Percentiles rank a stretch among this genome's conserved stretches.
These are phyloP conservation scores for Sacculina carcini DNA, from an alignment of 2,888 invertebrate species.

Conservation along the genomic window DNA sequence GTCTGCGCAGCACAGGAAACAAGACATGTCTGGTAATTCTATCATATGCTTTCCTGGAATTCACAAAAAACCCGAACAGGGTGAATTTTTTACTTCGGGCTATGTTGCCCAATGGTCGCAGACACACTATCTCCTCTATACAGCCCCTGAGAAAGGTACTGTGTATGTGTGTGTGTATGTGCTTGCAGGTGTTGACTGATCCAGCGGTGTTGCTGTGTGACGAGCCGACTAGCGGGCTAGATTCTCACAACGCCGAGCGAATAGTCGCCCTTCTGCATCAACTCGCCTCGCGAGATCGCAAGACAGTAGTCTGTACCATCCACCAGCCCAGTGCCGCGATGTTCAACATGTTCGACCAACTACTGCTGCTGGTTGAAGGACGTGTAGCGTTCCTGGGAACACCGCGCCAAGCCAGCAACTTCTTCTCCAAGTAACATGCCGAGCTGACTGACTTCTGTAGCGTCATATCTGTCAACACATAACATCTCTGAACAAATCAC, in stretches of 20 bases:
- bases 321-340: slow-evolving; percentile 85
- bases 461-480: not conserved
- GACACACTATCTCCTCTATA: too few relatives aligned
- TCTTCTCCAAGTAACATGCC: slow-evolving; percentile 19
- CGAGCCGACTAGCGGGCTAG: slow-evolving; percentile 26
- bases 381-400: slow-evolving; percentile 26
- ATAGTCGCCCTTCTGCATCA: slow-evolving; percentile 20
- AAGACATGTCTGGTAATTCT: too few relatives aligned
- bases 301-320: slow-evolving; percentile 72
- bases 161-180: too few relatives aligned
- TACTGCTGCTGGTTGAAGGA: slow-evolving; percentile 26
- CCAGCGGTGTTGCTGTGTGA: slow-evolving; percentile 27
- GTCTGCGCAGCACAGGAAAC: too few relatives aligned
- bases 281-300: slow-evolving; percentile 32
- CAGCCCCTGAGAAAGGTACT: too few relatives aligned
- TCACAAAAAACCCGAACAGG: too few relatives aligned
- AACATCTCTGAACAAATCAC: too few relatives aligned
- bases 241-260: slow-evolving; percentile 22
- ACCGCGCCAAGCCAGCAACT: slow-evolving; percentile 19
- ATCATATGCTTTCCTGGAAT: too few relatives aligned
- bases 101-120: too few relatives aligned
- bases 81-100: too few relatives aligned
- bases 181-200: slow-evolving; percentile 23
- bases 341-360: slow-evolving; percentile 46
- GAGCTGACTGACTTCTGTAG: too few relatives aligned